A percentile compares a stretch with the other conserved stretches of the same genome.
These are phyloP conservation scores for Hedychridium roseum DNA, from an alignment of 2,888 invertebrate species.

Conservation along the genomic window DNA sequence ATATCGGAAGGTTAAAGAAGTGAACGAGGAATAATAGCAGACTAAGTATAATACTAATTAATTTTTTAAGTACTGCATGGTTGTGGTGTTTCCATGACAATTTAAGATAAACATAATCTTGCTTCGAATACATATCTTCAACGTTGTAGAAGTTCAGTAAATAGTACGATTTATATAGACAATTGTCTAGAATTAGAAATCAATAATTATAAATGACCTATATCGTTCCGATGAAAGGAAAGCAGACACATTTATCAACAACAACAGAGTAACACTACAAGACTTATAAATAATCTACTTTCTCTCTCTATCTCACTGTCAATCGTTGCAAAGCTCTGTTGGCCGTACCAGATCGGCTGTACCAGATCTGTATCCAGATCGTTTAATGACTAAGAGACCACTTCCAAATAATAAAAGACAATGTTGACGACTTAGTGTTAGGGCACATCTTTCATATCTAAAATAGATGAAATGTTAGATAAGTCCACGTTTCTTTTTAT, in stretches of 20 bases:
- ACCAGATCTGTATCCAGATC: slow-evolving; percentile 14
- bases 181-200: no score
- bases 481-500: slow-evolving; percentile 91
- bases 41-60: background rate
- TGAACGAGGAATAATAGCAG: background rate
- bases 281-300: background rate
- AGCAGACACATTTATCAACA: background rate
- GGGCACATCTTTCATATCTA: slow-evolving; percentile 15
- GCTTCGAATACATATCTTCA: background rate
- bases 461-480: slow-evolving; percentile 68
- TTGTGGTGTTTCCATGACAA: background rate
- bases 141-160: no score
- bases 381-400: slow-evolving; percentile 15
- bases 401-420: slow-evolving; percentile 15
- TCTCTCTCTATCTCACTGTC: slow-evolving; percentile 27
- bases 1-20: no score
- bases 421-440: slow-evolving; percentile 21
- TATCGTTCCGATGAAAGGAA: slow-evolving; percentile 20
- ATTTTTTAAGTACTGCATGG: background rate
- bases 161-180: no score
- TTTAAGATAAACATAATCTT: background rate
- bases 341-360: background rate
- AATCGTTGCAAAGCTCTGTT: slow-evolving; percentile 24
- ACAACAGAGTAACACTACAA: slow-evolving; percentile 3
- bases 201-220: slow-evolving; percentile 25